Conservation (phyloP, 1,140 invertebrate genomes). For the Gryon sp. region DNA sequence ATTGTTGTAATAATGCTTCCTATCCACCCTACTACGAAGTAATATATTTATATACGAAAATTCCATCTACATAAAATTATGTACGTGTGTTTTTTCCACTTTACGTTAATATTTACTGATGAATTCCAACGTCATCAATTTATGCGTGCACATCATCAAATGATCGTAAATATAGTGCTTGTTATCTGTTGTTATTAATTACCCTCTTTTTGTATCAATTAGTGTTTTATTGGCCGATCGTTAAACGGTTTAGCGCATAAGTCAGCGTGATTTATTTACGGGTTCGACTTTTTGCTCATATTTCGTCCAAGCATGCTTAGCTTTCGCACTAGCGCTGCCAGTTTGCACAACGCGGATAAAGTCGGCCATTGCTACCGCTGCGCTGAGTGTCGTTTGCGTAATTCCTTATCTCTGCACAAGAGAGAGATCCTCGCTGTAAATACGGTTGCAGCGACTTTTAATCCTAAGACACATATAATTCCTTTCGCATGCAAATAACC, state of each 20-base stretch:
- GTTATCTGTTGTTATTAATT: slow-evolving; percentile 54
- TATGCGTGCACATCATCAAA: slow-evolving; percentile 35
- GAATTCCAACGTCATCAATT: slow-evolving; percentile 14
- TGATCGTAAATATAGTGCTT: slow-evolving; percentile 33
- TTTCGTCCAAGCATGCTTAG: slow-evolving; percentile 4
- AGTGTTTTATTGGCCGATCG: slow-evolving; percentile 45
- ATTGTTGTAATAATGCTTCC: no score
- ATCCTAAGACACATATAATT: slow-evolving; percentile 61
- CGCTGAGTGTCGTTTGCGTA: slow-evolving; percentile 57
- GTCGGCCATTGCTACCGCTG: slow-evolving; percentile 63
- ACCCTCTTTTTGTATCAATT: slow-evolving; percentile 42
- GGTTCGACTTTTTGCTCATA: slow-evolving; percentile 13
- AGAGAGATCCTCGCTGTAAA: slow-evolving; percentile 56
- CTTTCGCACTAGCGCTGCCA: slow-evolving; percentile 21
- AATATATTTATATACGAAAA: slow-evolving; percentile 47
- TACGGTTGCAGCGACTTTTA: slow-evolving; percentile 60
- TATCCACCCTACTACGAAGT: no score
- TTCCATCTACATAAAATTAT: no score
- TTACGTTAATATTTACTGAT: no score
- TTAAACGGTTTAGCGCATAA: slow-evolving; percentile 43
- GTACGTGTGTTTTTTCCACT: no score
- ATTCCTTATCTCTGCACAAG: slow-evolving; percentile 55
- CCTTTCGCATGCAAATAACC: slow-evolving; percentile 54
- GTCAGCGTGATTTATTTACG: slow-evolving; percentile 39
- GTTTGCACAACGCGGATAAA: slow-evolving; percentile 55